These are phyloP conservation scores for Mycalesis mineus DNA, from an alignment of 2,888 invertebrate species.

Conservation along the genomic window DNA sequence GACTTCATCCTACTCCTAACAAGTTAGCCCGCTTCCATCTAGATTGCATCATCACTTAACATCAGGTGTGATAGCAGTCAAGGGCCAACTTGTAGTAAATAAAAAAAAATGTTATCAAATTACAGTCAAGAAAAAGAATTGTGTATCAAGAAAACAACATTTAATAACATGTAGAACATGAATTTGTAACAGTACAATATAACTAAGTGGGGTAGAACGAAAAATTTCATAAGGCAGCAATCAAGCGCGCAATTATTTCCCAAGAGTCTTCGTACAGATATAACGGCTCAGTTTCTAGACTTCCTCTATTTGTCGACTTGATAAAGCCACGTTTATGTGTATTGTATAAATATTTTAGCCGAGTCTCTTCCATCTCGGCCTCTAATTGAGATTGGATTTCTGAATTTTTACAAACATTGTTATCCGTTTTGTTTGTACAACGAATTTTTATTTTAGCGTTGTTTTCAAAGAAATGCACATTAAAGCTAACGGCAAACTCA, in stretches of 20 bases:
- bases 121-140: too few species aligned
- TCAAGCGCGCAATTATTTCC: conserved; percentile 71
- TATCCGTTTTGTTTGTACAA: neutral
- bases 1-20: too few species aligned
- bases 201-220: conserved; percentile 35
- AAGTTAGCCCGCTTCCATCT: too few species aligned
- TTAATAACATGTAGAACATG: neutral
- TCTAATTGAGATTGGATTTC: conserved; percentile 25
- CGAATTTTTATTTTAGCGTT: neutral
- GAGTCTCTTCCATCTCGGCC: conserved; percentile 15
- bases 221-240: conserved; percentile 61
- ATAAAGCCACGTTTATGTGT: conserved; percentile 40
- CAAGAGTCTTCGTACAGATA: conserved; percentile 65
- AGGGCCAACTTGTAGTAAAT: too few species aligned
- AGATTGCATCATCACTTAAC: too few species aligned
- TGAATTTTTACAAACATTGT: conserved; percentile 5
- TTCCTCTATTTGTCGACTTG: conserved; percentile 64
- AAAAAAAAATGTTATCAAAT: too few species aligned
- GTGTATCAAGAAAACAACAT: too few species aligned
- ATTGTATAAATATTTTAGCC: conserved; percentile 29
- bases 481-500: neutral
- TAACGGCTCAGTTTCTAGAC: conserved; percentile 61
- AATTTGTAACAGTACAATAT: too few species aligned
- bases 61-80: too few species aligned
- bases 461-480: neutral